Conservation (phyloP, 2,113 vertebrate genomes). For the Acrocephalus kingi region DNA sequence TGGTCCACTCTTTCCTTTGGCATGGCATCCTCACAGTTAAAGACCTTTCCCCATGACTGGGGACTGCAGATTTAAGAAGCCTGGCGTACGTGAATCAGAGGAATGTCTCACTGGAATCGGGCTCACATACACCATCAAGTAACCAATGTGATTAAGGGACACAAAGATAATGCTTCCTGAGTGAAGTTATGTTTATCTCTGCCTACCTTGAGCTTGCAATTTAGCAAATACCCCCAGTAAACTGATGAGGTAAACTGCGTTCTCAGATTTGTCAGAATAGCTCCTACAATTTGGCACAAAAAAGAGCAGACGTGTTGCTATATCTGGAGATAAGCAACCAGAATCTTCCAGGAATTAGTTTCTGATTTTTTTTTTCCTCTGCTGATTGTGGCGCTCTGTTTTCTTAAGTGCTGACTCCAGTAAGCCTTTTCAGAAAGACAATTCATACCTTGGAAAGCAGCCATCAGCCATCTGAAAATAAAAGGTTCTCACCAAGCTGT, state of each 20-base stretch:
- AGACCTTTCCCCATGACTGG: background rate
- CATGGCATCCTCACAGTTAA: background rate
- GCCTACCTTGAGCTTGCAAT: background rate
- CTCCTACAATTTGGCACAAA: background rate
- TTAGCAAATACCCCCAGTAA: background rate
- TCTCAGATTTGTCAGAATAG: background rate
- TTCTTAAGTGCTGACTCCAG: background rate
- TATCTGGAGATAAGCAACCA: background rate
- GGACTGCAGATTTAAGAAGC: background rate
- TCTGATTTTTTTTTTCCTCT: background rate
- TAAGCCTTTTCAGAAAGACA: constrained; percentile 39
- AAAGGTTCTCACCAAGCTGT: background rate
- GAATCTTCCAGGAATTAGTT: constrained; percentile 27
- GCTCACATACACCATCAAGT: background rate
- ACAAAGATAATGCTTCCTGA: background rate
- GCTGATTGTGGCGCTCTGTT: background rate
- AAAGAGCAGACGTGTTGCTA: background rate
- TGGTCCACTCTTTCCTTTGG: background rate
- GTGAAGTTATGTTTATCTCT: background rate
- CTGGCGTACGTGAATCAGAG: background rate
- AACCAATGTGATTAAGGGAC: background rate
- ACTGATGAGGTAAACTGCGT: background rate
- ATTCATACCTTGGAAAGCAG: constrained; percentile 50
- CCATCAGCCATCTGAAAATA: background rate
- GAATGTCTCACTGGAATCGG: background rate